These are phyloP conservation scores for Calcarius ornatus DNA, from an alignment of 2,113 vertebrate species.

Conservation along the genomic window DNA sequence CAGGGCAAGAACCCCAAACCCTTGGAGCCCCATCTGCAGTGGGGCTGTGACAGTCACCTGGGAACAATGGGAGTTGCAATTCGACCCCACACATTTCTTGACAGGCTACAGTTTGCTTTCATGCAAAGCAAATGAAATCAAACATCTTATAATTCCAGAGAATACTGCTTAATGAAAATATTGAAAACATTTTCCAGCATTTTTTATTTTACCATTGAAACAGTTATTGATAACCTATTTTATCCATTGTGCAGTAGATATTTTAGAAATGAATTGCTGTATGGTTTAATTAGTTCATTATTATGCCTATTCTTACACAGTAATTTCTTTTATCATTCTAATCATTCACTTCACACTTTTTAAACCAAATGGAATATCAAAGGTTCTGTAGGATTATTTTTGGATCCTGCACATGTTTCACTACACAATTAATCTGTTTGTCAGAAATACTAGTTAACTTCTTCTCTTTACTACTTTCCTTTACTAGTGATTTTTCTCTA, in stretches of 20 bases:
- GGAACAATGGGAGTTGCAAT: neutral
- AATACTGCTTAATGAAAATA: constrained; percentile 44
- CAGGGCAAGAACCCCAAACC: neutral
- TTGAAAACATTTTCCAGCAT: constrained; percentile 34
- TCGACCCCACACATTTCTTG: neutral
- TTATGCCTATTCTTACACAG: constrained; percentile 64
- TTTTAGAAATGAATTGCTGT: constrained; percentile 67
- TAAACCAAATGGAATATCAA: constrained; percentile 60
- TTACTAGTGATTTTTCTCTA: constrained; percentile 17
- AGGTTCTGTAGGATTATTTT: constrained; percentile 57
- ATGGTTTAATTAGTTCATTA: constrained; percentile 69
- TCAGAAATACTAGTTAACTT: constrained; percentile 63
- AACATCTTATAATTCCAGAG: constrained; percentile 1
- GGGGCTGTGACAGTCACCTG: neutral
- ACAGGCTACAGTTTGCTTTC: neutral
- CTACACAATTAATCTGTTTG: constrained; percentile 65
- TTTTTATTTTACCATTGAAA: constrained; percentile 52
- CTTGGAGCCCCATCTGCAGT: neutral
- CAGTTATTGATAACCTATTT: constrained; percentile 66
- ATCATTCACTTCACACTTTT: constrained; percentile 60
- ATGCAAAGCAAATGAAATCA: constrained; percentile 5
- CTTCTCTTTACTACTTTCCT: constrained; percentile 13
- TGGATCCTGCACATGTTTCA: constrained; percentile 56
- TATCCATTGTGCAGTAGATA: constrained; percentile 65
- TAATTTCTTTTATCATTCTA: constrained; percentile 69